Evolutionary conservation across 2,888 invertebrate species (phyloP).

Genomic region (Synanthedon tipuliformis): DNA sequence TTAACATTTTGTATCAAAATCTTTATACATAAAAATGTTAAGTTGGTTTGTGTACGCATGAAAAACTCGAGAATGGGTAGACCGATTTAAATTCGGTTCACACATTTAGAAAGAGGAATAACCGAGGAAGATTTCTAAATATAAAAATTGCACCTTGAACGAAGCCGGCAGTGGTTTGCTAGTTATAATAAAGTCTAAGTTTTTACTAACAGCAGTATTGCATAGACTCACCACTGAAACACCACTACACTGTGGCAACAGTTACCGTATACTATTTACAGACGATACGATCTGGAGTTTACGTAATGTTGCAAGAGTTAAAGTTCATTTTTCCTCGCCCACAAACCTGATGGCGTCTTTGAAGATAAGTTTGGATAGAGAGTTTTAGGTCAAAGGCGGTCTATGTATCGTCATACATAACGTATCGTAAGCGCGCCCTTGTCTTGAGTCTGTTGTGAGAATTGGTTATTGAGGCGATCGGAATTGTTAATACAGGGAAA

Average conservation of each 20-base stretch:
- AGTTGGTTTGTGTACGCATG: too few relatives aligned
- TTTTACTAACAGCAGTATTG: too few relatives aligned
- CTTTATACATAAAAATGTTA: too few relatives aligned
- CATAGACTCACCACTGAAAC: too few relatives aligned
- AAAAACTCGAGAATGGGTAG: too few relatives aligned
- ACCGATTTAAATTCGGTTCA: too few relatives aligned
- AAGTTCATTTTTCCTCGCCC: slow-evolving; percentile 15
- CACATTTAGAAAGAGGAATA: too few relatives aligned
- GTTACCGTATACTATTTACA: slow-evolving; percentile 6
- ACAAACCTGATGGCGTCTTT: slow-evolving; percentile 13
- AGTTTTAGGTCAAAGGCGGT: slow-evolving; percentile 44
- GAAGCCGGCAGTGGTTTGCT: too few relatives aligned
- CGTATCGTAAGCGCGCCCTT: slow-evolving; percentile 9
- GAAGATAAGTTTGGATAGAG: slow-evolving; percentile 49
- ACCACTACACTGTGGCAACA: slow-evolving; percentile 4
- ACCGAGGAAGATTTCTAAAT: too few relatives aligned
- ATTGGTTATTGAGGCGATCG: slow-evolving; percentile 1
- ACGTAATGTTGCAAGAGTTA: slow-evolving; percentile 7
- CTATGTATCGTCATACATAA: slow-evolving; percentile 7
- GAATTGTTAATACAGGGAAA: background rate
- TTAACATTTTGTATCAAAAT: too few relatives aligned
- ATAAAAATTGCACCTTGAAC: too few relatives aligned
- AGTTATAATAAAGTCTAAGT: too few relatives aligned
- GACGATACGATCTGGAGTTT: slow-evolving; percentile 2
- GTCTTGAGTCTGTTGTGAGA: slow-evolving; percentile 3